Evolutionary conservation across 2,113 vertebrate genomes (phyloP), one percentile per base, ranked within the genome.

Genomic region (Saguinus imperator): DNA sequence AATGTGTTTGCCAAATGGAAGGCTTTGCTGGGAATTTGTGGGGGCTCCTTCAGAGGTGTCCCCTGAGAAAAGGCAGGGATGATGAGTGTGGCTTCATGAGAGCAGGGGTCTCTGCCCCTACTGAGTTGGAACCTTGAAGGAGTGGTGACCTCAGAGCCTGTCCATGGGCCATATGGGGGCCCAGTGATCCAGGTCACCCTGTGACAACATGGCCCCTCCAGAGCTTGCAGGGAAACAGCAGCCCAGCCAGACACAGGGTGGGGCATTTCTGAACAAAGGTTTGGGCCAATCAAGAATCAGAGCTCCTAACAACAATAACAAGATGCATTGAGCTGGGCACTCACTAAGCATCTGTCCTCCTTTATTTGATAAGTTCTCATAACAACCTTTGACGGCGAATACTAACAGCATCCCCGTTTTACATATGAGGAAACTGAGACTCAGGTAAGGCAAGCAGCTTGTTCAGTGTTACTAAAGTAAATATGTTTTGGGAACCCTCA

Each of bases 311-410:
- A 5, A 9, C 10, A 0, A 6, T 6, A 35, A 48, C 32, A 17
- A 48, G 48, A 11, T 5, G 18, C 35, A 10, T 0, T 5, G 40
- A 88, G 72, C 29, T 43, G 18, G 21, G 66, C 8, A 12, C 21
- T 0, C 5, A 8, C 12, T 0, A 5, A 75, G 25, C 14, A 16
- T 35, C 75, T 83, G 25, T 13, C 45, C 17, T 27, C 0, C 16
- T 16, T 73, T 27, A 50, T 66, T 81, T 73, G 29, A 89, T n/a
- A 32, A 68, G 32, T 82, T 11, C 57, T 61, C 8, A 1, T 29
- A 80, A 77, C 66, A 37, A 13, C 8, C 35, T 77, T 14, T 58
- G 37, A 2, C 16, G 61, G 29, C 50, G 20, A 64, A n/a, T 61
- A 35, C 93, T 48, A 40, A 43, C 23, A 18, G 43, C 1, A 2